Evolutionary conservation across 2,113 vertebrate species (phyloP).

Genomic region (Tiliqua scincoides): DNA sequence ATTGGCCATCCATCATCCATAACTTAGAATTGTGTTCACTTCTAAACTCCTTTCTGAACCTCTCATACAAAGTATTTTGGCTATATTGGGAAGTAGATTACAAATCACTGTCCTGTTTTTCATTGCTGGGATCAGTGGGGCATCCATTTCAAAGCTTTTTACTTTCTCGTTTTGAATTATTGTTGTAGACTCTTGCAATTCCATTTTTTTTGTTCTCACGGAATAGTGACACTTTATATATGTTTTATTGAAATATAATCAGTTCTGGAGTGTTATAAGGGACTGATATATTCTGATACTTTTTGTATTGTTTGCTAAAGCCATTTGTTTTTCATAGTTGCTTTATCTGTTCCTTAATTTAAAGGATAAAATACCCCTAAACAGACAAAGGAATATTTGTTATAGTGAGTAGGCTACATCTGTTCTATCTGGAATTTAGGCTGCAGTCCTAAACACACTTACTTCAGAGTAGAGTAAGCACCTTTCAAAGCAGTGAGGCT

Average conservation of each 20-base stretch:
- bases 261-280: neutral
- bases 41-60: neutral
- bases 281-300: neutral
- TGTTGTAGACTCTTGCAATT: neutral
- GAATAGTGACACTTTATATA: neutral
- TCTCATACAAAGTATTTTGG: neutral
- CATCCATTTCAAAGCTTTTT: neutral
- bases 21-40: too few species aligned
- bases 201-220: neutral
- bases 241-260: neutral
- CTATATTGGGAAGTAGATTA: too few species aligned
- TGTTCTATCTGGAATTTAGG: neutral
- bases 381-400: neutral
- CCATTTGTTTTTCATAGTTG: neutral
- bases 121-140: neutral
- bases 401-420: neutral
- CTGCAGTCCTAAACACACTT: neutral
- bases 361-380: neutral
- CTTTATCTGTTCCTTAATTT: neutral
- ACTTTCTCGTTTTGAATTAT: neutral
- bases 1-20: too few species aligned
- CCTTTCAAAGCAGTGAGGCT: too few species aligned
- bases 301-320: accelerated
- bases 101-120: neutral
- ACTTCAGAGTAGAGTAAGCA: too few species aligned